Base-by-base conservation (phyloP, 2,797 vertebrate genomes). In the Cossypha polioptera region DNA sequence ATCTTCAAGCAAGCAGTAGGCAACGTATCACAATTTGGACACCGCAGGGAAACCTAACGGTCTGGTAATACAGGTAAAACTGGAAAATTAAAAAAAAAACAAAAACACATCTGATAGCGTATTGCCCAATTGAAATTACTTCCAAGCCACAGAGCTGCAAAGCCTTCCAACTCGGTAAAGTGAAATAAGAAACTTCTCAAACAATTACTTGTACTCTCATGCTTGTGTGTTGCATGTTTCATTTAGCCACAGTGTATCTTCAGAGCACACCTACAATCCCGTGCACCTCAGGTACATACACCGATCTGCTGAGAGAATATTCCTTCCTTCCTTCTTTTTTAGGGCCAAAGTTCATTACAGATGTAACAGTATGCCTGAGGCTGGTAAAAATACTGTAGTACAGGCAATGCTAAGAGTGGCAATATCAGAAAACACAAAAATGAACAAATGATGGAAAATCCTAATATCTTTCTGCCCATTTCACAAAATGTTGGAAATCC, bases 401-500 rank as follows among this genome's bases (percentile, higher is more conserved):
- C 96, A 98, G 98, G 97, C 97, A 98, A 97, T 97, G 98, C 98
- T 98, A 97, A 93, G 95, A 98, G 97, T 98, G 98, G 98, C 97
- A 97, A 98, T 97, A 98, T 97, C 96, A 95, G 97, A 96, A 98
- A 97, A 98, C 97, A 98, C 97, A 98, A 98, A 97, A 98, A 98
- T 96, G 93, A 97, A 98, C 98, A 97, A 97, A 96, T 97, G 97
- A 98, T 98, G 98, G 98, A 97, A 98, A 98, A 96, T 97, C 98
- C 97, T 98, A 98, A 97, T 97, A 97, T 98, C 94, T 98, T 98
- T 98, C 98, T 98, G 98, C 98, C 98, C 98, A 97, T 98, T 97
- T 98, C 98, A 98, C 97, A 98, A 97, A 98, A 98, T 97, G 97
- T 94, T 98, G 98, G 97, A 97, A 98, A 98, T 98, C 98, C 98